Evolutionary conservation across 2,888 invertebrate genomes (phyloP).

Genomic region (Dicyrtomina minuta): DNA sequence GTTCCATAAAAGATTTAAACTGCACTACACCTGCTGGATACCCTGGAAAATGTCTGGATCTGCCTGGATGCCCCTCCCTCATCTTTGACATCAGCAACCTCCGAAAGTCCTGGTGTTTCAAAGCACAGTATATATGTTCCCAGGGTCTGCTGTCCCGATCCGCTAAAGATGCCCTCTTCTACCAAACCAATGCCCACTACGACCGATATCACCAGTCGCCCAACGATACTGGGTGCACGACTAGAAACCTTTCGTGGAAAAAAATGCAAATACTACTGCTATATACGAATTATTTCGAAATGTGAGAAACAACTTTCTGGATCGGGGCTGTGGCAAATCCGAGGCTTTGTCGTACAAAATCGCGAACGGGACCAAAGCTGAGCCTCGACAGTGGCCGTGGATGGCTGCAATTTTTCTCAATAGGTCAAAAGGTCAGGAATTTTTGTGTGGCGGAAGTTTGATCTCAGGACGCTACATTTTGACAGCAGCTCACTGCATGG

Average conservation of each 20-base stretch:
- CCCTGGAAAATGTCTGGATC: conserved; percentile 79
- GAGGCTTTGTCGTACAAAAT: conserved; percentile 67
- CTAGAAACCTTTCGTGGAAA: conserved; percentile 36
- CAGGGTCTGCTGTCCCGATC: conserved; percentile 81
- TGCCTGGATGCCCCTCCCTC: conserved; percentile 83
- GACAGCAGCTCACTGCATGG: conserved; percentile 91
- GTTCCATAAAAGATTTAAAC: conserved; percentile 48
- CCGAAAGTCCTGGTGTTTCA: conserved; percentile 84
- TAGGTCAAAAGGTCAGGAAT: conserved; percentile 79
- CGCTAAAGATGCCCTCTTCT: conserved; percentile 39
- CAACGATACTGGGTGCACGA: conserved; percentile 35
- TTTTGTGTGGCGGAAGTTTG: conserved; percentile 91
- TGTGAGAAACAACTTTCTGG: conserved; percentile 32
- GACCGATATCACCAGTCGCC: conserved; percentile 27
- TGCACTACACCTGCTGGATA: conserved; percentile 67
- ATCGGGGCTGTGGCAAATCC: conserved; percentile 67
- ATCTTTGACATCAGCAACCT: conserved; percentile 77
- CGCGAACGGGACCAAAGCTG: conserved; percentile 70
- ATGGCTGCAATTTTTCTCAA: conserved; percentile 92
- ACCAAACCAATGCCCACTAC: conserved; percentile 33
- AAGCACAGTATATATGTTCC: conserved; percentile 87
- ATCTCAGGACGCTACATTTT: conserved; percentile 77
- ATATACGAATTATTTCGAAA: too few relatives aligned
- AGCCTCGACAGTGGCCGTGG: conserved; percentile 75
- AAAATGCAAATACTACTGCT: conserved; percentile 46